Evolutionary conservation across 1,140 invertebrate species (phyloP), one percentile per base, ranked within the genome.

Genomic region (Thereuonema tuberculata): DNA sequence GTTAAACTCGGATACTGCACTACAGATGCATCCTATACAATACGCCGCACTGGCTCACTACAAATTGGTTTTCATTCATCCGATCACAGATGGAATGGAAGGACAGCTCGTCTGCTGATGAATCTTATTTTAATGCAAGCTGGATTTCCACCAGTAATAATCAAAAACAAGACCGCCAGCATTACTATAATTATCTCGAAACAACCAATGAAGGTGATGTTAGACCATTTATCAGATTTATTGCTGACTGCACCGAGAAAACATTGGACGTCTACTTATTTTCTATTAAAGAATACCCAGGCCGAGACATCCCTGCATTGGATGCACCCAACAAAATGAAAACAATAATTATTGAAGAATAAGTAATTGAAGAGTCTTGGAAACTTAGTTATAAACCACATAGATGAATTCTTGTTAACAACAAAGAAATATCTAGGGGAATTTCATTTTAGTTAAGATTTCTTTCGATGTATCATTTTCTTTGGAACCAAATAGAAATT

Each of bases 91-190:
- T 73, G 93, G 27, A 98, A 98, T 72, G 95, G 94, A 0, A 78
- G 95, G 67, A 98, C 94, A 0, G 92, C 92, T 1, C 76, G 94
- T 43, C 77, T 98, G 9, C 75, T 98, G 0, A 98, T 98, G 93
- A 98, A 98, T 72, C 80, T 94, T 61, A 85, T 98, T 61, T 77
- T 98, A n/a, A 95, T 98, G 88, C 87, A 91, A 73, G 87, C 89
- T n/a, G 94, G 93, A 0, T 98, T 89, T 76, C 94, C 94, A 2
- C 93, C 94, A 0, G 90, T 96, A 2, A 95, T 96, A 55, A 89
- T 98, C 57, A 81, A 86, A 56, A 94, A 96, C 87, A 94, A 68
- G 88, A 97, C 66, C 78, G 90, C 65, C 70, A 76, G 23, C 64
- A 70, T 23, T 82, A 82, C 67, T 97, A 96, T 70, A 82, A 92